Conservation (phyloP, 2,113 vertebrate species). For the Myiozetetes cayanensis region DNA sequence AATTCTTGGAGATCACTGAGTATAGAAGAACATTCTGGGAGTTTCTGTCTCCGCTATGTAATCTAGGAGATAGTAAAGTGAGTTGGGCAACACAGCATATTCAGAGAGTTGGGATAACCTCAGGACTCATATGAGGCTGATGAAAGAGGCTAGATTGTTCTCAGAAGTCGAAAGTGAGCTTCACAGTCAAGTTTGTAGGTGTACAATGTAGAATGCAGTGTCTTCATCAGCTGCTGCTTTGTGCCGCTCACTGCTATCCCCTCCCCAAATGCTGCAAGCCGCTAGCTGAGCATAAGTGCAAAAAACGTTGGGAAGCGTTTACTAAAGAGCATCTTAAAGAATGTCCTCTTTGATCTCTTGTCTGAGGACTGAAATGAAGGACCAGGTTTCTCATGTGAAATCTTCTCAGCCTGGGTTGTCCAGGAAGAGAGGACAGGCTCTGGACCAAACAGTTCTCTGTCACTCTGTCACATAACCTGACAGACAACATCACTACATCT, state of each 20-base stretch:
- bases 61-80: background rate
- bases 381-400: background rate
- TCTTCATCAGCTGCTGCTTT: background rate
- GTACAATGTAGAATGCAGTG: background rate
- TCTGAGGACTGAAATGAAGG: background rate
- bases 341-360: background rate
- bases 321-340: background rate
- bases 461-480: background rate
- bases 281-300: background rate
- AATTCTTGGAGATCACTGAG: background rate
- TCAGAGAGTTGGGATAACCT: background rate
- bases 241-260: fast-evolving
- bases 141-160: background rate
- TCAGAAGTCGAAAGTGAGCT: background rate
- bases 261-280: background rate
- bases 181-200: background rate
- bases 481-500: background rate
- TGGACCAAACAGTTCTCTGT: background rate
- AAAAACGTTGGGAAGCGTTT: background rate
- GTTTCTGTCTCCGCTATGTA: background rate
- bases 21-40: background rate
- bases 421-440: background rate
- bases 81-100: background rate
- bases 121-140: background rate
- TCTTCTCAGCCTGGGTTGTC: background rate